Evolutionary conservation across 2,113 vertebrate genomes (phyloP), one percentile per base, ranked within the genome.

Genomic region (Lophotis ruficrista): DNA sequence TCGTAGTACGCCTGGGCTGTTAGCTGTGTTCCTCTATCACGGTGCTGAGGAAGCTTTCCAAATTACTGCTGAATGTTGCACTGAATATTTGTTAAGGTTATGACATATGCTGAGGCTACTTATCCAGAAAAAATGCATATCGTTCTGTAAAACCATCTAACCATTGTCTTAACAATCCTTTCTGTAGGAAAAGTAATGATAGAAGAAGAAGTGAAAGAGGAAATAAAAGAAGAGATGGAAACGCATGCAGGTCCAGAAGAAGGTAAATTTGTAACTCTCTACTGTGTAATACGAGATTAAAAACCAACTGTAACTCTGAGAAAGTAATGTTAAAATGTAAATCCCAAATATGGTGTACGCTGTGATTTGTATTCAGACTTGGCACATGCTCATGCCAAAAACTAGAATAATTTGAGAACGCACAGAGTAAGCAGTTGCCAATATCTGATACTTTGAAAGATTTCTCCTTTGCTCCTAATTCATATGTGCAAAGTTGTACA

Each of bases 211-310:
- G 89, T 97, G 69, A 99, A 99, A 71, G 98, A 99, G 72, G 99
- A 99, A 91, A 97, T 99, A 96, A 99, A 99, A 97, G 99, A 99
- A 96, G 99, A 99, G 70, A 93, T 99, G 96, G 99, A 99, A 95
- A 98, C 98, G 10, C 99, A 99, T 64, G 96, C 96, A 8, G 98
- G 98, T 78, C 97, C 99, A 61, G 99, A 99, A 96, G 99, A 99
- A 98, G 99, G 99, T 99, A 92, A 96, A 97, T 92, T 79, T 61
- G 83, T 82, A 64, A 89, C 90, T 82, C 86, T 94, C 45, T 77
- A 80, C 92, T 92, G 95, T 89, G 77, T 90, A 79, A 95, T 89
- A 94, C 35, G 75, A 38, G 71, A 90, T 77, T 58, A 25, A 66
- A 92, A 82, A 37, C 2, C 68, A 77, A 54, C 53, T 82, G 66